A percentile compares a stretch with the other conserved stretches of the same genome.
These are phyloP conservation scores for Chauna torquata DNA, from an alignment of 2,113 vertebrate genomes.

Conservation along the genomic window DNA sequence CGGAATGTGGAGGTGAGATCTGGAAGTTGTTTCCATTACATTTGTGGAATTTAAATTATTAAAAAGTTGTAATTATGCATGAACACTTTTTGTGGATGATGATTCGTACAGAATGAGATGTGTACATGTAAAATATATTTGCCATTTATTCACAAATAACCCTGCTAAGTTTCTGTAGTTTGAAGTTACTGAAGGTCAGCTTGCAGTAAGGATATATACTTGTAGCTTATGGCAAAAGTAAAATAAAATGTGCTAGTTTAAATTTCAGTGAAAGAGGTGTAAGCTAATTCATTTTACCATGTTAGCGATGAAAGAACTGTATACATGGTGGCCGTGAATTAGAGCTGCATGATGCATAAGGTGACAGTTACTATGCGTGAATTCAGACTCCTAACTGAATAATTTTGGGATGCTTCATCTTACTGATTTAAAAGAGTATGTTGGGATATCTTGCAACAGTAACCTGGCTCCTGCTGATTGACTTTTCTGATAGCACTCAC, in stretches of 20 bases:
- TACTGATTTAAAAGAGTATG: background rate
- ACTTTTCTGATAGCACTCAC: background rate
- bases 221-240: background rate
- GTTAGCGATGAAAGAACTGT: background rate
- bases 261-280: background rate
- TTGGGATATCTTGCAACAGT: background rate
- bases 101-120: background rate
- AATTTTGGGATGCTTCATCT: background rate
- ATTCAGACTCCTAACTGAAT: background rate
- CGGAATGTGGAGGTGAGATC: constrained; percentile 86
- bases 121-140: background rate
- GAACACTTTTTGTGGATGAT: background rate
- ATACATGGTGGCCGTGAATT: background rate
- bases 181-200: background rate
- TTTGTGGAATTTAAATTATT: background rate
- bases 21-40: background rate
- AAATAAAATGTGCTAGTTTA: background rate
- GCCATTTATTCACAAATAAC: background rate
- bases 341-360: background rate
- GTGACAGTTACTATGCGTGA: background rate
- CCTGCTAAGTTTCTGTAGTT: background rate
- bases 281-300: background rate
- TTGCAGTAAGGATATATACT: background rate
- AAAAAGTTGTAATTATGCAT: background rate
- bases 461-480: background rate